Conservation (phyloP, 2,113 vertebrate genomes). For the Neotoma lepida region DNA sequence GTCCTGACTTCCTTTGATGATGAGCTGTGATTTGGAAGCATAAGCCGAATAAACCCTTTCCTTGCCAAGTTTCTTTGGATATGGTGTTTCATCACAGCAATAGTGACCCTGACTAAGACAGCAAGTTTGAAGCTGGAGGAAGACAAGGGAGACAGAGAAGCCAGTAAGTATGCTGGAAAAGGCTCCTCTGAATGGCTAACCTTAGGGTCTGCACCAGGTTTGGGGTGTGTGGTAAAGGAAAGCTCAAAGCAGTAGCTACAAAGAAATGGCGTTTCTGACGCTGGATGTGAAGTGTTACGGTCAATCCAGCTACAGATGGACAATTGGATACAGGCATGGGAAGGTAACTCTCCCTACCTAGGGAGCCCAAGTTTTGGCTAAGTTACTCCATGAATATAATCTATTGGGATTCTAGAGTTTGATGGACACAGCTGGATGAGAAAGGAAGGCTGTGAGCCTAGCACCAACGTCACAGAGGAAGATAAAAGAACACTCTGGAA, state of each 20-base stretch:
- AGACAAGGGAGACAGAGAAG: neutral
- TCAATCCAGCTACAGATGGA: neutral
- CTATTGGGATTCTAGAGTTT: neutral
- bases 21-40: neutral
- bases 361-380: neutral
- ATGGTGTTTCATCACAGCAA: neutral
- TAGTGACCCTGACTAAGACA: neutral
- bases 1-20: neutral
- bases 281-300: neutral
- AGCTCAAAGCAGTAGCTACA: neutral
- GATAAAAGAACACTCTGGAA: constrained; percentile 1
- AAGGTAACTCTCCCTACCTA: neutral
- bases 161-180: neutral
- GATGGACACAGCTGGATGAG: neutral
- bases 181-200: neutral
- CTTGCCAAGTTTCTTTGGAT: neutral
- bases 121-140: neutral
- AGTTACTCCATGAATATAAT: neutral
- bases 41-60: neutral
- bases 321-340: neutral
- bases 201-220: neutral
- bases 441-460: neutral
- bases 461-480: neutral
- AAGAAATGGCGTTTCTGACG: neutral
- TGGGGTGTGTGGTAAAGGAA: neutral